Conservation (phyloP, 2,888 invertebrate species). For the Volucella inanis region DNA sequence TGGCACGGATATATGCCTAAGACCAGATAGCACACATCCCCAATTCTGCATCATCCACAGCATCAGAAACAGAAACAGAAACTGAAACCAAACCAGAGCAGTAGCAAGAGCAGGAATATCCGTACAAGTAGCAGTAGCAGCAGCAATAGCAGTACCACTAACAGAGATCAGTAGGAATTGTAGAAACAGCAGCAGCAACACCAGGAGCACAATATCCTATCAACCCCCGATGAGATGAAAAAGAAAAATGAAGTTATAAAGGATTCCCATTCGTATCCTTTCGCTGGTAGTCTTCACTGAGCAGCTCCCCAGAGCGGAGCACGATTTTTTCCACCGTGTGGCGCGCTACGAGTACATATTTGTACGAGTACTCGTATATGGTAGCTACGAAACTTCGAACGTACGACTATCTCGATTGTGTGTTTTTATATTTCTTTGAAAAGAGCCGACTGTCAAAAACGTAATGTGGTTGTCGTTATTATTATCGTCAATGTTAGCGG, state of each 20-base stretch:
- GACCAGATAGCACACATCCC: constrained; percentile 63
- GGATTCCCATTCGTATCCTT: constrained; percentile 73
- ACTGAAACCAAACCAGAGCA: too few species aligned
- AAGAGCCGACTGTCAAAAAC: constrained; percentile 23
- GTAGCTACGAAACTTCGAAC: too few species aligned
- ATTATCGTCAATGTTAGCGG: constrained; percentile 12
- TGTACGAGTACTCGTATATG: neutral
- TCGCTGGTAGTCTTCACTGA: constrained; percentile 71
- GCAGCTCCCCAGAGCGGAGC: constrained; percentile 73
- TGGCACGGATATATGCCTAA: constrained; percentile 28
- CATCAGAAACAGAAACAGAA: neutral
- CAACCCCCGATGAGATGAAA: constrained; percentile 62
- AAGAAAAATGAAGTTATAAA: constrained; percentile 71
- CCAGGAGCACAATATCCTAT: constrained; percentile 54
- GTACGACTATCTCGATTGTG: too few species aligned
- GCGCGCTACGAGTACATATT: constrained; percentile 14
- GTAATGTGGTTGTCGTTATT: constrained; percentile 54
- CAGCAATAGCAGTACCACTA: constrained; percentile 34
- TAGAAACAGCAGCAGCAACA: constrained; percentile 55
- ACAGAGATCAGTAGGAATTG: constrained; percentile 1
- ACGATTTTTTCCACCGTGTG: constrained; percentile 47
- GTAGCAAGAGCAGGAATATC: constrained; percentile 1
- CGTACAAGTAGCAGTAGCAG: constrained; percentile 29
- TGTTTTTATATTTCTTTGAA: neutral
- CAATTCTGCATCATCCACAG: constrained; percentile 45